These are phyloP conservation scores for Philonicus albiceps DNA, from an alignment of 2,888 invertebrate genomes.

Conservation along the genomic window DNA sequence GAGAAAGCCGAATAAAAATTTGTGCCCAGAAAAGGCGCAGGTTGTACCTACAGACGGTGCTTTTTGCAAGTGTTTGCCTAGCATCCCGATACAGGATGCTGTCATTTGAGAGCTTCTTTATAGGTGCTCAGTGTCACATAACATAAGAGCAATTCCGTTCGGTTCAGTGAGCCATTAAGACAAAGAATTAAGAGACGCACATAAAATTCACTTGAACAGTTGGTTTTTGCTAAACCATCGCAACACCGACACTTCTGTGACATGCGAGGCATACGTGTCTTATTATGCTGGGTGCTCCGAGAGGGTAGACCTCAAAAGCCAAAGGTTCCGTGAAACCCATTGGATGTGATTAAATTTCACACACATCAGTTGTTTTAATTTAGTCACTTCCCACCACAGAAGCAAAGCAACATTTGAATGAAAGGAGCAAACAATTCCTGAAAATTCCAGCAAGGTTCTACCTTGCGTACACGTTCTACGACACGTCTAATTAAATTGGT, in stretches of 20 bases:
- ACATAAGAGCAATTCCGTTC: conserved; percentile 32
- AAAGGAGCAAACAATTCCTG: neutral
- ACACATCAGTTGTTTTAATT: conserved; percentile 33
- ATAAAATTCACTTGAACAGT: conserved; percentile 33
- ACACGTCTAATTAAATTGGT: conserved; percentile 2
- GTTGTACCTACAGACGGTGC: neutral
- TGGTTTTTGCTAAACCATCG: conserved; percentile 1
- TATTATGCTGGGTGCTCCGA: neutral
- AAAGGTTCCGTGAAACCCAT: conserved; percentile 20
- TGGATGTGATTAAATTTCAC: conserved; percentile 38
- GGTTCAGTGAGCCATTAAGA: conserved; percentile 40
- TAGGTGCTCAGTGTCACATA: conserved; percentile 33
- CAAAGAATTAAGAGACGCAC: conserved; percentile 32
- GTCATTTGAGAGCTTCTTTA: conserved; percentile 27
- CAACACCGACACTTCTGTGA: neutral
- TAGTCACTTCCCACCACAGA: neutral
- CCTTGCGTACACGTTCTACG: neutral
- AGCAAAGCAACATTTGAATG: neutral
- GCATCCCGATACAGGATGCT: conserved; percentile 31
- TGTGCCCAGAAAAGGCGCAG: neutral
- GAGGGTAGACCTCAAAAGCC: conserved; percentile 39
- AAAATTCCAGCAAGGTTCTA: conserved; percentile 4
- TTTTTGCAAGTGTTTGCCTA: conserved; percentile 1
- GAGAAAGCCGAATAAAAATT: neutral
- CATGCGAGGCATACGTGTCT: conserved; percentile 14